Evolutionary conservation across 1,140 invertebrate species (phyloP), one percentile per base, ranked within the genome.

Genomic region (Drosophila takahashii): DNA sequence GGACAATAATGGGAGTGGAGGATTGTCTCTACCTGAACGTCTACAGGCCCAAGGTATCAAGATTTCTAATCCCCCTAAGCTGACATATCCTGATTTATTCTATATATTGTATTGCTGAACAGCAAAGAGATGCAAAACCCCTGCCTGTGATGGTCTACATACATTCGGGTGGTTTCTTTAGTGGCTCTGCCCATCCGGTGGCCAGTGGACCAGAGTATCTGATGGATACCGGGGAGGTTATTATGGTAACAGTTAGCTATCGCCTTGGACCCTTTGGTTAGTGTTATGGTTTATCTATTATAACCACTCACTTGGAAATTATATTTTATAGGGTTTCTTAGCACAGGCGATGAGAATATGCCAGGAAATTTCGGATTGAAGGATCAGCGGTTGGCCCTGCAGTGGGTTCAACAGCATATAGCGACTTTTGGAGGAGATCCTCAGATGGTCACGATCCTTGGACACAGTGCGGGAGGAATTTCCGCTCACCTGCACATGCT

Each of bases 381-480:
- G 53, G 92, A 92, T 78, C 92, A 92, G 51, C 67, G 74, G 1
- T 22, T 90, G 59, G 90, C 79, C 0, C 44, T 91, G 6, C 76
- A 79, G 56, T 91, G 90, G 90, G 53, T 91, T n/a, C 71, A 91
- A 27, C 32, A 69, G 32, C 50, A 91, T 6, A 90, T 91, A 7
- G 42, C 50, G 0, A 22, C 57, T 15, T 97, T 97, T 85, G 96
- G 96, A 18, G 96, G 96, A 0, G 94, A 96, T 92, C 94, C 95
- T 0, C 84, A 95, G 3, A 94, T 94, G 72, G 94, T 97, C 0
- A 97, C 97, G 0, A 90, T 98, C n/a, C 95, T 97, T 75, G 96
- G 96, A 0, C 94, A 96, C 66, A 94, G 93, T 53, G 95, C 95
- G 2, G 96, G 96, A 1, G 94, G 92, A 4, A 92, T 93, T 54